These are phyloP conservation scores for Pogonomyrmex barbatus DNA, from an alignment of 1,140 invertebrate species.

Conservation along the genomic window DNA sequence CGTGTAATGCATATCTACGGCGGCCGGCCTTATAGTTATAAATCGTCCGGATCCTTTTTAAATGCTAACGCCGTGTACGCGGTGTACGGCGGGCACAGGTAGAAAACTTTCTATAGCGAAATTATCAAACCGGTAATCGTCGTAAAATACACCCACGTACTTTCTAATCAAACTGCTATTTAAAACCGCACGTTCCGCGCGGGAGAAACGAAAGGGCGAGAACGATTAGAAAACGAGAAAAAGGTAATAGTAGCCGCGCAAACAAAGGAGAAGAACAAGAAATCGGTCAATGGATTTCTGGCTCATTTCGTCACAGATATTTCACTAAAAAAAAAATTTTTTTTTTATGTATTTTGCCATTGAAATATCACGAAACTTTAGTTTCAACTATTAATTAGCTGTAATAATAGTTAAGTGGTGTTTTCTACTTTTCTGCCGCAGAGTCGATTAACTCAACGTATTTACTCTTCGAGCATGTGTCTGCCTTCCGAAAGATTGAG, in stretches of 20 bases:
- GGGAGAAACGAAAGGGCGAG: slow-evolving; percentile 12
- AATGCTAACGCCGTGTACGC: slow-evolving; percentile 38
- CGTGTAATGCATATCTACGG: slow-evolving; percentile 47
- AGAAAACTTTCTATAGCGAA: slow-evolving; percentile 56
- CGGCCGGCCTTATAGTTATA: slow-evolving; percentile 39
- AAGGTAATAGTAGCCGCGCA: neutral
- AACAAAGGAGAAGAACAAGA: neutral
- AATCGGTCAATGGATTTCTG: neutral
- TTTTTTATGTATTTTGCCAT: too few species aligned
- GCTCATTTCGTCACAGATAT: neutral
- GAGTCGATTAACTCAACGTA: slow-evolving; percentile 16
- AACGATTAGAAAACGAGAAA: slow-evolving; percentile 15
- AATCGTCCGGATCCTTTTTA: slow-evolving; percentile 57
- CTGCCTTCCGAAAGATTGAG: neutral
- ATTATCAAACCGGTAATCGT: slow-evolving; percentile 60
- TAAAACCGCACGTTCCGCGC: slow-evolving; percentile 32
- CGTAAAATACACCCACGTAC: slow-evolving; percentile 61
- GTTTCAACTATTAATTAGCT: neutral
- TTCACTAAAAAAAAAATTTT: neutral
- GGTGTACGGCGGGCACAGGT: neutral
- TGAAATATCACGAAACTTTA: neutral
- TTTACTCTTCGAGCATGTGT: neutral
- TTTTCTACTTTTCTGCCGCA: neutral
- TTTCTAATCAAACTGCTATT: slow-evolving; percentile 62
- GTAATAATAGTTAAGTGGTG: neutral